Conservation (phyloP, 2,113 vertebrate genomes). For the Rutilus rutilus region DNA sequence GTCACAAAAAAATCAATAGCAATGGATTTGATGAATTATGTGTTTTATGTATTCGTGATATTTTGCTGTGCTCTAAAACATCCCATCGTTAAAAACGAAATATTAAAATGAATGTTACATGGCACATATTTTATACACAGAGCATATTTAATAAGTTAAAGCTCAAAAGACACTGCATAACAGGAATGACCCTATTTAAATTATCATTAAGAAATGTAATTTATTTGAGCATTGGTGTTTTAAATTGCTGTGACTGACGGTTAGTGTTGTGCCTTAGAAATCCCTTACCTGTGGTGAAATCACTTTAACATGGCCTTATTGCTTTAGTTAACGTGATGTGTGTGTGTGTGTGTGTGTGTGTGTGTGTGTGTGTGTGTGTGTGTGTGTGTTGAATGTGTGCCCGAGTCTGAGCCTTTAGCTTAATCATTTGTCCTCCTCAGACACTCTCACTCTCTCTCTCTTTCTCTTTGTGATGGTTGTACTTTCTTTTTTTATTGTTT, state of each 20-base stretch:
- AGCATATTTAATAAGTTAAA: neutral
- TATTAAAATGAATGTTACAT: neutral
- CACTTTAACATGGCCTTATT: neutral
- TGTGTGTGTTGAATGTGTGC: neutral
- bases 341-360: neutral
- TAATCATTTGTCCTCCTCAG: neutral
- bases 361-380: no score
- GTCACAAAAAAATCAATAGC: neutral
- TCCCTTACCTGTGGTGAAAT: neutral
- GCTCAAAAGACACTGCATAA: neutral
- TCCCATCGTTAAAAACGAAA: no score
- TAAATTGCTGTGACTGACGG: neutral
- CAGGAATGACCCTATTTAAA: neutral
- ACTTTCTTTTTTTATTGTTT: slow-evolving; percentile 21
- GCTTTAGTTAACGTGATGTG: neutral
- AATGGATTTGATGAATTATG: no score
- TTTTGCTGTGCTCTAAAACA: no score
- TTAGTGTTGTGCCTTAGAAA: neutral
- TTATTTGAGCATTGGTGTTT: neutral
- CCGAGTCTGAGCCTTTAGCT: neutral
- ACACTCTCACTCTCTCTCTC: neutral
- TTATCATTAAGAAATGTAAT: neutral
- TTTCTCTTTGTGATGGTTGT: neutral
- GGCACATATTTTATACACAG: no score
- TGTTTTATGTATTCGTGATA: no score